A percentile compares a stretch with the other conserved stretches of the same genome.
These are phyloP conservation scores for Amitus sp. DNA, from an alignment of 2,888 invertebrate species.

Conservation along the genomic window DNA sequence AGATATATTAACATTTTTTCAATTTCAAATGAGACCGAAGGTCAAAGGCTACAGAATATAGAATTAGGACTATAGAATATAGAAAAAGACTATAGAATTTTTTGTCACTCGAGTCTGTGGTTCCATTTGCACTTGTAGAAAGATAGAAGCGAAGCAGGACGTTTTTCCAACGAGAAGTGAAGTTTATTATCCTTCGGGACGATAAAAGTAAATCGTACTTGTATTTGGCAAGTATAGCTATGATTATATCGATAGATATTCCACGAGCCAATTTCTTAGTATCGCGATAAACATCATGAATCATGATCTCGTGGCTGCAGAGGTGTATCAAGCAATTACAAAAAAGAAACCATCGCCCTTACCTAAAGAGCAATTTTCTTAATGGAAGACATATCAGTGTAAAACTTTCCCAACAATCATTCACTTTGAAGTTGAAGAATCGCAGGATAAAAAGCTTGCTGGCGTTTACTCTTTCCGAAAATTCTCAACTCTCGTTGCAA, in stretches of 20 bases:
- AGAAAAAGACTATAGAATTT: too few species aligned
- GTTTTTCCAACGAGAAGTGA: not conserved
- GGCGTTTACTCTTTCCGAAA: slow-evolving; percentile 1
- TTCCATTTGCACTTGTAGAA: too few species aligned
- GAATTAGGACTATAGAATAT: too few species aligned
- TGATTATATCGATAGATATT: slow-evolving; percentile 6
- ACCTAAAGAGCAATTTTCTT: slow-evolving; percentile 14
- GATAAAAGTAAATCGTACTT: not conserved
- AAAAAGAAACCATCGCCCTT: slow-evolving; percentile 5
- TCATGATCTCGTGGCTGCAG: not conserved
- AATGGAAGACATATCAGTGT: slow-evolving; percentile 13
- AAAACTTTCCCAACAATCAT: slow-evolving; percentile 5
- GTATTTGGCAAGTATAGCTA: not conserved
- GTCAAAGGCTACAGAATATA: too few species aligned
- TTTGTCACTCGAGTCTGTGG: too few species aligned
- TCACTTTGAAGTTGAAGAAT: slow-evolving; percentile 6
- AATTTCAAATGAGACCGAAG: too few species aligned
- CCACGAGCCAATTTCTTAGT: slow-evolving; percentile 6
- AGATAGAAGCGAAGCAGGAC: too few species aligned
- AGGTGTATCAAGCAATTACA: slow-evolving; percentile 16
- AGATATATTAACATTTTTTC: too few species aligned
- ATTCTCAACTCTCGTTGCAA: not conserved
- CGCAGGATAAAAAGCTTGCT: not conserved
- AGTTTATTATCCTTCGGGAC: not conserved
- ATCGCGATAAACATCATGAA: slow-evolving; percentile 14